phyloP scores from a whole-genome alignment of 2,888 invertebrate species.

The Leptopterna dolabrata region DNA sequence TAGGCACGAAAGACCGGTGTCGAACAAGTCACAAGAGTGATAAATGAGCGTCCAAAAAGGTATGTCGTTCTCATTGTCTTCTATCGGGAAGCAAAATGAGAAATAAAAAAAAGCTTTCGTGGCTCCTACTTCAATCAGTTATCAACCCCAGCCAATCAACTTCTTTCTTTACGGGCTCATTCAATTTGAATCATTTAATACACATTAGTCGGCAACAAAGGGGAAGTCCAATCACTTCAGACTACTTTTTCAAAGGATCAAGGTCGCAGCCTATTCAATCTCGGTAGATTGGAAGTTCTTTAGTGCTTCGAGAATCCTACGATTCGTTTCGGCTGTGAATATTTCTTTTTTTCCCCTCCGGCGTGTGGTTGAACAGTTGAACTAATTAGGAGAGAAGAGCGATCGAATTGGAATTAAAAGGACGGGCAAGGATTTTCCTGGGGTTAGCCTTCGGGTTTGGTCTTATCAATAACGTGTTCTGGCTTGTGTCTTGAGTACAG shows the following conservation, averaged over 20 bases:
- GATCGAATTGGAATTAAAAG: background rate
- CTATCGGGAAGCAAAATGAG: background rate
- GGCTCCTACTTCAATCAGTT: constrained; percentile 31
- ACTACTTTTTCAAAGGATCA: constrained; percentile 41
- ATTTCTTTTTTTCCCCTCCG: background rate
- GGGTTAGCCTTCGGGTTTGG: background rate
- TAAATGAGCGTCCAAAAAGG: constrained; percentile 26
- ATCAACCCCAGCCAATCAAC: constrained; percentile 46
- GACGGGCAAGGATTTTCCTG: background rate
- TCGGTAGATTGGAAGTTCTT: constrained; percentile 44
- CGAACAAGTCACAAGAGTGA: constrained; percentile 18
- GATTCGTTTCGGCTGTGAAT: constrained; percentile 42
- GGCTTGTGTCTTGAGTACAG: background rate
- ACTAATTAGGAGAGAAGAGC: background rate
- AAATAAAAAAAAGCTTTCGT: background rate
- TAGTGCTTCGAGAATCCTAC: constrained; percentile 8
- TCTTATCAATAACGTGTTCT: background rate
- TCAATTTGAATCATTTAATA: constrained; percentile 52
- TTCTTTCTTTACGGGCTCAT: constrained; percentile 46
- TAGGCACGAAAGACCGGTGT: background rate
- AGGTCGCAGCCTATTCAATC: constrained; percentile 42
- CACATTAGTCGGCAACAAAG: constrained; percentile 43
- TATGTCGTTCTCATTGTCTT: constrained; percentile 39
- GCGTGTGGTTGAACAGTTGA: background rate
- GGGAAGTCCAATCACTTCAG: constrained; percentile 30